phyloP scores from a whole-genome alignment of 2,888 invertebrate species.

The Amaurobius ferox region DNA sequence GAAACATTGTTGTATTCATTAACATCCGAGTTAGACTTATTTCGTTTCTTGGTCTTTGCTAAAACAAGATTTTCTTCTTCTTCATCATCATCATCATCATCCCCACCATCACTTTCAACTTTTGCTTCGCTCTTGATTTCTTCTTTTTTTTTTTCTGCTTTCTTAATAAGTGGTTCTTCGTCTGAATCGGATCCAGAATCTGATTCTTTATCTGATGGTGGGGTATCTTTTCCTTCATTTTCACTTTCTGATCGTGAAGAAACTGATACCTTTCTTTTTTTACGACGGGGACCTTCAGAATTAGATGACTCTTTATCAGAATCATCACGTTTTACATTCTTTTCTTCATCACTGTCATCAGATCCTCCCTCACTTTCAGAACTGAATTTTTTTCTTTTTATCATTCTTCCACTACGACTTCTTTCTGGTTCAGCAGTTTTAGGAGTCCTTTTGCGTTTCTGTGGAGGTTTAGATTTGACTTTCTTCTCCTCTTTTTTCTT shows the following conservation, averaged over 20 bases:
- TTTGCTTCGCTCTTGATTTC: conserved; percentile 1
- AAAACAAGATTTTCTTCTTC: background rate
- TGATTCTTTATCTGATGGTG: conserved; percentile 24
- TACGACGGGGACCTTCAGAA: no score
- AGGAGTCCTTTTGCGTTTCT: conserved; percentile 34
- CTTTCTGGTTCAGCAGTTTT: conserved; percentile 54
- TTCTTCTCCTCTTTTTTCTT: conserved; percentile 36
- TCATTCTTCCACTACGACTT: conserved; percentile 86
- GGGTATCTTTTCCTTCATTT: conserved; percentile 17
- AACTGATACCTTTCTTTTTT: background rate
- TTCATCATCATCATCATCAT: background rate
- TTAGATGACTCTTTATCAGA: conserved; percentile 1
- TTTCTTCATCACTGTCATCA: conserved; percentile 26
- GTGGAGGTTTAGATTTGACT: background rate
- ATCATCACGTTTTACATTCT: conserved; percentile 9
- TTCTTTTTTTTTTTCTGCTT: conserved; percentile 4
- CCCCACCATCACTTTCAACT: background rate
- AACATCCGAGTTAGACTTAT: background rate
- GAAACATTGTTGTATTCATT: conserved; percentile 41
- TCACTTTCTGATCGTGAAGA: conserved; percentile 23
- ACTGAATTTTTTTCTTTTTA: conserved; percentile 81
- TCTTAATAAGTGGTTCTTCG: conserved; percentile 15
- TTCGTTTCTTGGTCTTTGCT: background rate
- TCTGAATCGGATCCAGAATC: background rate
- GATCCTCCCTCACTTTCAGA: conserved; percentile 55